These are phyloP conservation scores for Scomber scombrus DNA, from an alignment of 2,113 vertebrate genomes.

Conservation along the genomic window DNA sequence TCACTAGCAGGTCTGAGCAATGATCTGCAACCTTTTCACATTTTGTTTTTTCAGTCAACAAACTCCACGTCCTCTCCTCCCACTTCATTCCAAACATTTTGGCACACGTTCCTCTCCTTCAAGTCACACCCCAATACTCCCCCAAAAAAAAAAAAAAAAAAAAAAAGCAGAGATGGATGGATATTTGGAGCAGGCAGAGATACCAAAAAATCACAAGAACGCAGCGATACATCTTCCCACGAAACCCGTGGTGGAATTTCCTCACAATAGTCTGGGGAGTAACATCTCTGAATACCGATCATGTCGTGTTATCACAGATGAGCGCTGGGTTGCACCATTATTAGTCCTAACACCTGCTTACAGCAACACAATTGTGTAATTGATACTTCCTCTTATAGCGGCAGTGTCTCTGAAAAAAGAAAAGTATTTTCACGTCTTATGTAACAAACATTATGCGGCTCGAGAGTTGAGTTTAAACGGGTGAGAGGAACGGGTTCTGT, in stretches of 20 bases:
- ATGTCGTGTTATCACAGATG: not conserved
- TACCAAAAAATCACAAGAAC: slow-evolving; percentile 17
- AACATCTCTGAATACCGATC: slow-evolving; percentile 1
- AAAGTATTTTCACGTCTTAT: not conserved
- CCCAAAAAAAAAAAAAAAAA: not conserved
- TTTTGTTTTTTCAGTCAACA: not conserved
- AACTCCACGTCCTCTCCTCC: slow-evolving; percentile 23
- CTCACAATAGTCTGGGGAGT: slow-evolving; percentile 8
- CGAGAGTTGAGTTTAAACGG: not conserved
- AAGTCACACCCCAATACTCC: not conserved
- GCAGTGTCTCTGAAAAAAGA: not conserved
- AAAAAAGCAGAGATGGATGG: slow-evolving; percentile 4
- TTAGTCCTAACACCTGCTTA: slow-evolving; percentile 7
- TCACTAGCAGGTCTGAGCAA: not conserved
- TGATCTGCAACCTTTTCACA: not conserved
- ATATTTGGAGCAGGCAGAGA: not conserved
- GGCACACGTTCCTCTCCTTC: not conserved
- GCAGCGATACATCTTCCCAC: not conserved
- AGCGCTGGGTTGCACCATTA: slow-evolving; percentile 10
- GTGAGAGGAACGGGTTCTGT: slow-evolving; percentile 3
- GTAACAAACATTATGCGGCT: not conserved
- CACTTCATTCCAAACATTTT: slow-evolving; percentile 43
- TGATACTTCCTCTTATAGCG: slow-evolving; percentile 24
- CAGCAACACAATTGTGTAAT: slow-evolving; percentile 22
- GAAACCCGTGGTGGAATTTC: slow-evolving; percentile 5